These are phyloP conservation scores for Melierax canorus DNA, from an alignment of 2,113 vertebrate species.

Conservation along the genomic window DNA sequence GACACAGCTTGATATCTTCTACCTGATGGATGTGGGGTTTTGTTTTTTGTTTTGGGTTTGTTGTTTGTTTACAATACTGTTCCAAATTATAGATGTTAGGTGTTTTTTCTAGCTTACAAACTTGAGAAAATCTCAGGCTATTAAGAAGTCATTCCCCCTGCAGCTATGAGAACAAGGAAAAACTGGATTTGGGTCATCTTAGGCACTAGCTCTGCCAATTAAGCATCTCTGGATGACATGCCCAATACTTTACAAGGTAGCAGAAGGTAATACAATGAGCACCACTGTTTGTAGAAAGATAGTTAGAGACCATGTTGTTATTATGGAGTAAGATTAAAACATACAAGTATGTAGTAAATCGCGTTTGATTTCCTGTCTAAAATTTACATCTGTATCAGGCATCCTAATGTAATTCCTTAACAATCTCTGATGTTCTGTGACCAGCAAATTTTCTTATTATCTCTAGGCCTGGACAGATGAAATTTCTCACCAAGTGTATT, in stretches of 20 bases:
- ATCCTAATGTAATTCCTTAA: not conserved
- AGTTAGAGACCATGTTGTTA: not conserved
- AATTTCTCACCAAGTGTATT: not conserved
- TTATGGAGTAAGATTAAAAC: not conserved
- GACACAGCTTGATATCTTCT: not conserved
- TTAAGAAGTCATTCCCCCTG: not conserved
- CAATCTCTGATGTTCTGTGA: not conserved
- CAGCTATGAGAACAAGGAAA: not conserved
- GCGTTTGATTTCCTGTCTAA: not conserved
- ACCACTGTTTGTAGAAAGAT: not conserved
- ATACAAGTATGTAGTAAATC: not conserved
- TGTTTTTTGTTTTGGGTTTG: not conserved
- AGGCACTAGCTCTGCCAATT: not conserved
- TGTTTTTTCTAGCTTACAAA: not conserved
- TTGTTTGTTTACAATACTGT: not conserved
- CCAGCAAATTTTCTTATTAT: not conserved
- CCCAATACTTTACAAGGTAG: not conserved
- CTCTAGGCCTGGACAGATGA: not conserved
- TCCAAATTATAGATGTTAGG: not conserved
- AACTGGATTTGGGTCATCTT: not conserved
- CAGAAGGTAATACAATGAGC: not conserved
- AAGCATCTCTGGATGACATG: not conserved
- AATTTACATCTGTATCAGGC: not conserved
- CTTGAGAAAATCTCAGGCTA: not conserved
- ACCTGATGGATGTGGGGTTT: not conserved